Percentiles rank a stretch among this genome's conserved stretches.
Evolutionary conservation across 2,888 invertebrate species (phyloP).

Genomic region (Spilarctia lutea): DNA sequence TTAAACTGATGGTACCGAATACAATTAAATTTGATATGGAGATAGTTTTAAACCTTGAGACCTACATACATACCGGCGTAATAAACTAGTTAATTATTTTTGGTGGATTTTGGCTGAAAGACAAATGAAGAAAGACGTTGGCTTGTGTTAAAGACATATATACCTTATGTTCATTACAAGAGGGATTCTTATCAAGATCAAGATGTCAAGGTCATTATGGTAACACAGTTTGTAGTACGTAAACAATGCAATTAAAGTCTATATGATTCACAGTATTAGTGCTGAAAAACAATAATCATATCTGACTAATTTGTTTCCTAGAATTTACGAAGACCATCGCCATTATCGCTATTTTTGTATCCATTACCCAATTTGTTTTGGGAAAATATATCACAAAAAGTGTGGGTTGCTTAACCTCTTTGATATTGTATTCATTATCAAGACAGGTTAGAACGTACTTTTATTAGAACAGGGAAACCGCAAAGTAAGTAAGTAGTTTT

Average conservation of each 20-base stretch:
- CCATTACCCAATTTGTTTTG: not conserved
- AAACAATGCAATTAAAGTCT: conserved; percentile 12
- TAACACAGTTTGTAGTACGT: not conserved
- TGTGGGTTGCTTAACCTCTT: too few relatives aligned
- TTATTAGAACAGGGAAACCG: too few relatives aligned
- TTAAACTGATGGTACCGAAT: too few relatives aligned
- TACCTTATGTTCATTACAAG: not conserved
- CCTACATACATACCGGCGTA: too few relatives aligned
- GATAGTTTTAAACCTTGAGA: too few relatives aligned
- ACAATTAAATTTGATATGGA: too few relatives aligned
- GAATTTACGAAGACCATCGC: not conserved
- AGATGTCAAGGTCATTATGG: not conserved
- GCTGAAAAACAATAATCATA: not conserved
- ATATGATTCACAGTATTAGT: not conserved
- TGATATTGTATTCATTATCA: too few relatives aligned
- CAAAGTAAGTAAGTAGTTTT: too few relatives aligned
- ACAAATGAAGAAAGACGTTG: not conserved
- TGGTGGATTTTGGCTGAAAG: not conserved
- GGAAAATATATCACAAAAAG: too few relatives aligned
- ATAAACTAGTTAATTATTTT: not conserved
- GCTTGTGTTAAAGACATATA: not conserved
- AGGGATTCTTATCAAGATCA: not conserved
- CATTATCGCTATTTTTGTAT: not conserved
- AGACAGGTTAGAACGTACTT: too few relatives aligned
- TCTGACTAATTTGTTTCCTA: not conserved